Evolutionary conservation across 2,888 invertebrate species (phyloP).

Genomic region (Cheilosia soror): DNA sequence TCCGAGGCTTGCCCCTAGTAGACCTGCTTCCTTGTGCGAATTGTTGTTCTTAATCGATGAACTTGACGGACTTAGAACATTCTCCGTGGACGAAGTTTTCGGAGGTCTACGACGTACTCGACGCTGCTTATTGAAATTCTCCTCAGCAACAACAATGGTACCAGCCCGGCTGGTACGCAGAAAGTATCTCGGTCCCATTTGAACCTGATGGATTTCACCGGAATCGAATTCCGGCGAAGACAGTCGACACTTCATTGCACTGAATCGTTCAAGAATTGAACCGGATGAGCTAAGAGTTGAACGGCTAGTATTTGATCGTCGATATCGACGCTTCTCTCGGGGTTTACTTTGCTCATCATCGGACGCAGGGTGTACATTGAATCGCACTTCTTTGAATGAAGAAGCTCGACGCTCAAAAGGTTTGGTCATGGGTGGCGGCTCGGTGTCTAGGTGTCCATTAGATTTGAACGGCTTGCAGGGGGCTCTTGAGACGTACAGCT

Average conservation of each 20-base stretch:
- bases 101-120: conserved; percentile 80
- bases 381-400: conserved; percentile 80
- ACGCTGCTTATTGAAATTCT: conserved; percentile 82
- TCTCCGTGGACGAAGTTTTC: conserved; percentile 78
- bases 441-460: conserved; percentile 78
- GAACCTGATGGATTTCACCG: conserved; percentile 76
- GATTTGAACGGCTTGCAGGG: conserved; percentile 68
- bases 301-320: conserved; percentile 80
- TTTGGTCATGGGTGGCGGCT: conserved; percentile 76
- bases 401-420: conserved; percentile 78
- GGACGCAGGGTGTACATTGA: conserved; percentile 76
- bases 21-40: conserved; percentile 5
- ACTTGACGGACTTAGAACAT: conserved; percentile 73
- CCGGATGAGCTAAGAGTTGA: conserved; percentile 77
- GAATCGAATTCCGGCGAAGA: conserved; percentile 81
- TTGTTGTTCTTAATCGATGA: conserved; percentile 40
- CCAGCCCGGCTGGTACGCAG: conserved; percentile 85
- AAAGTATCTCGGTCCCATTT: conserved; percentile 82
- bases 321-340: conserved; percentile 80
- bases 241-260: conserved; percentile 81
- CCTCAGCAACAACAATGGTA: conserved; percentile 85
- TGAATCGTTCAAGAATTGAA: conserved; percentile 82
- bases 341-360: conserved; percentile 73
- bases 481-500: conserved; percentile 33
- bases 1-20: conserved; percentile 35